Percentiles rank a stretch among this genome's conserved stretches.
Conservation (phyloP, 2,113 vertebrate species). For the Hemibagrus wyckioides region DNA sequence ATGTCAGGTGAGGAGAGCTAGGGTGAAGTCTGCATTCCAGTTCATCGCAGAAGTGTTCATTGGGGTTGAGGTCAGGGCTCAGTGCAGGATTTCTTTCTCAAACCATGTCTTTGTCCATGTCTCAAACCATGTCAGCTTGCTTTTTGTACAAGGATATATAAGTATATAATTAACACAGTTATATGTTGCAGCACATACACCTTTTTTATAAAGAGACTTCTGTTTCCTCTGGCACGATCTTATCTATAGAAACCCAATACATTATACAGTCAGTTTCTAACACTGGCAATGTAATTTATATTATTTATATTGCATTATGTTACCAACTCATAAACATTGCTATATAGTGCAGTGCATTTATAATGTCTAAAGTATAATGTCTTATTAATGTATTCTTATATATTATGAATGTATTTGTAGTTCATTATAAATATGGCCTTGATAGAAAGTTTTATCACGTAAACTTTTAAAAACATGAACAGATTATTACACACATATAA, state of each 20-base stretch:
- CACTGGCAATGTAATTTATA: not conserved
- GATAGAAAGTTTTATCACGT: not conserved
- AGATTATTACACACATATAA: not conserved
- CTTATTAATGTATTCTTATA: not conserved
- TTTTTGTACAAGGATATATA: too few species aligned
- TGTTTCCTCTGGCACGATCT: not conserved
- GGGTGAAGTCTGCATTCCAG: not conserved
- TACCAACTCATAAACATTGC: not conserved
- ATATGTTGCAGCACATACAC: not conserved
- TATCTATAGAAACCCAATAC: not conserved
- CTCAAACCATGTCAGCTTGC: not conserved
- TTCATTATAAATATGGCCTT: not conserved
- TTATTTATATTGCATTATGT: not conserved
- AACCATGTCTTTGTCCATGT: too few species aligned
- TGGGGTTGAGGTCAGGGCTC: not conserved
- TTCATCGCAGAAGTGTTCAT: not conserved
- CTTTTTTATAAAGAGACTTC: not conserved
- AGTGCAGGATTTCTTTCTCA: not conserved
- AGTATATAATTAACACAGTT: not conserved
- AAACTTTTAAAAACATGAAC: not conserved
- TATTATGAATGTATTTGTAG: not conserved
- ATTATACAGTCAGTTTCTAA: not conserved
- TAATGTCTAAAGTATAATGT: not conserved
- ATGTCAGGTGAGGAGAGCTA: not conserved
- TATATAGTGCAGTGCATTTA: not conserved